Percentiles rank a stretch among this genome's conserved stretches.
Conservation (phyloP, 2,888 invertebrate species). For the Agrotis segetum region DNA sequence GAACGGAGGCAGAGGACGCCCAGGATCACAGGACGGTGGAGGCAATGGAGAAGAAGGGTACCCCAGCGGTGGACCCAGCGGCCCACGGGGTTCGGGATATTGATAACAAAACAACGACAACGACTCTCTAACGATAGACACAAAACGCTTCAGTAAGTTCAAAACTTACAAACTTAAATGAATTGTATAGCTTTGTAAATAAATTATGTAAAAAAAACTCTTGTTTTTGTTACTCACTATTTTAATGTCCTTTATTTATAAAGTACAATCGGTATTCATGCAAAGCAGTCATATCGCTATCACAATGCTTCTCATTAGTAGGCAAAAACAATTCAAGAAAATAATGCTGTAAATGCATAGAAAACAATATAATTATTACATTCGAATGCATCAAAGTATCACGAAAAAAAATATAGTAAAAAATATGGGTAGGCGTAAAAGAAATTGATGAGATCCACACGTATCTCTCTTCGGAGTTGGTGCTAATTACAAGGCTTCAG, state of each 20-base stretch:
- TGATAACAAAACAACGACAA: slow-evolving; percentile 62
- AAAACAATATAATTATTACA: slow-evolving; percentile 55
- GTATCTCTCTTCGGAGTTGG: slow-evolving; percentile 11
- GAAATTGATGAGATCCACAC: slow-evolving; percentile 16
- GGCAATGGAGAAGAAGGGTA: slow-evolving; percentile 78
- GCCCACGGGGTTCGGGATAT: slow-evolving; percentile 85
- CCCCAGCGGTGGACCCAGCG: slow-evolving; percentile 84
- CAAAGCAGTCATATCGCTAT: slow-evolving; percentile 55
- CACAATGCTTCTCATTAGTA: slow-evolving; percentile 57
- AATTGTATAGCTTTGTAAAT: slow-evolving; percentile 59
- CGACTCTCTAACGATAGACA: slow-evolving; percentile 30
- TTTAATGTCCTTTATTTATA: slow-evolving; percentile 48
- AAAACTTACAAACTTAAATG: slow-evolving; percentile 42
- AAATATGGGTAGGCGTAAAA: slow-evolving; percentile 1
- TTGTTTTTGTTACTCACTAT: slow-evolving; percentile 38
- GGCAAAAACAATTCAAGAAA: slow-evolving; percentile 43
- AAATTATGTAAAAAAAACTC: slow-evolving; percentile 50
- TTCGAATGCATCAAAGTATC: slow-evolving; percentile 63
- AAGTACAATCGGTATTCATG: slow-evolving; percentile 41
- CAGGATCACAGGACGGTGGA: slow-evolving; percentile 62
- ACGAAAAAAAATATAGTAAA: slow-evolving; percentile 58
- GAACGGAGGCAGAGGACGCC: slow-evolving; percentile 65
- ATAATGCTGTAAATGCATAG: slow-evolving; percentile 58
- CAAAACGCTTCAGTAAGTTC: slow-evolving; percentile 41
- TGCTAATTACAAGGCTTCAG: not conserved